These are phyloP conservation scores for Palythoa grandis DNA, from an alignment of 92 coral and sea anemone genomes.

Conservation along the genomic window DNA sequence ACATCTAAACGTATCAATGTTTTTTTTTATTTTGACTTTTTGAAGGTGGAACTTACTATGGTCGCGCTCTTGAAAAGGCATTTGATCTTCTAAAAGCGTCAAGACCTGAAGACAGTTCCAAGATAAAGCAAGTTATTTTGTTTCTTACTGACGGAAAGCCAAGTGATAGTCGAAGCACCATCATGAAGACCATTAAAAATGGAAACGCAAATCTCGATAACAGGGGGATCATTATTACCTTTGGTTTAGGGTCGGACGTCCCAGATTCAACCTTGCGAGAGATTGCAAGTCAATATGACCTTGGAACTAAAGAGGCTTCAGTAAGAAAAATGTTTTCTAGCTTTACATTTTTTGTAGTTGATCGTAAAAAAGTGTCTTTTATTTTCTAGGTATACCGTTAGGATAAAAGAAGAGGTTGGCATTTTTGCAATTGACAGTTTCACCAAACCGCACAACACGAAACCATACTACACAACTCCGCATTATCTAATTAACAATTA, in stretches of 20 bases:
- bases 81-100: conserved; percentile 56
- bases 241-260: not conserved
- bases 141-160: conserved; percentile 76
- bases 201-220: conserved; percentile 50
- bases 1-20: too few relatives aligned
- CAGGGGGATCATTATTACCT: not conserved
- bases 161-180: conserved; percentile 1
- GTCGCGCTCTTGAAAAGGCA: conserved; percentile 55
- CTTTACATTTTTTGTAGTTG: too few relatives aligned
- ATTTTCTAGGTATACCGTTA: too few relatives aligned
- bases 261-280: not conserved
- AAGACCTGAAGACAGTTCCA: conserved; percentile 2
- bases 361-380: too few relatives aligned
- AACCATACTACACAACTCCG: too few relatives aligned
- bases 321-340: not conserved
- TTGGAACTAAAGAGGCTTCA: not conserved
- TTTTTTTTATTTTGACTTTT: not conserved
- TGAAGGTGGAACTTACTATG: conserved; percentile 49
- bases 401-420: too few relatives aligned
- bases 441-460: too few relatives aligned
- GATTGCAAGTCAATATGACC: not conserved
- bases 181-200: conserved; percentile 36
- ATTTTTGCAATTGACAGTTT: too few relatives aligned
- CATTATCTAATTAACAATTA: too few relatives aligned
- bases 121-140: conserved; percentile 54